Evolutionary conservation across 2,113 vertebrate genomes (phyloP).

Genomic region (Piaya cayana): DNA sequence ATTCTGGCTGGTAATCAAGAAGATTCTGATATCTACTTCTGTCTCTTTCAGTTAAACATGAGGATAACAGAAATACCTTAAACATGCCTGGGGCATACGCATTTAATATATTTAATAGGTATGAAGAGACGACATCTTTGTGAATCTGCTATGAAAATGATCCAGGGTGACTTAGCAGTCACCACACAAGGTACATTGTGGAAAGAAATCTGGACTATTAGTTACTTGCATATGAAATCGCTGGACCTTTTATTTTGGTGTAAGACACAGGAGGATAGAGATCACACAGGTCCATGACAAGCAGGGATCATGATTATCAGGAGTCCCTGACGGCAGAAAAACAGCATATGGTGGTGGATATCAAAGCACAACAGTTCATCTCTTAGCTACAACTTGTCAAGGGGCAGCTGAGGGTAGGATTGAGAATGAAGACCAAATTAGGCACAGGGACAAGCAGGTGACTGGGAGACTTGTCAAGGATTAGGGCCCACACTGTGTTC

Average conservation of each 20-base stretch:
- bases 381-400: not conserved
- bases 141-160: not conserved
- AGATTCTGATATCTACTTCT: not conserved
- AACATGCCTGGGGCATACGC: not conserved
- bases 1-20: not conserved
- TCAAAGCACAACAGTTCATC: not conserved
- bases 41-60: not conserved
- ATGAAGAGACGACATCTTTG: not conserved
- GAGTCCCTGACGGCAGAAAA: not conserved
- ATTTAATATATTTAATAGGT: not conserved
- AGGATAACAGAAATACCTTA: not conserved
- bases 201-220: not conserved
- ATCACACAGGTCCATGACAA: not conserved
- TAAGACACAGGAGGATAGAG: not conserved
- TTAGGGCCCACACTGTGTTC: fast-evolving
- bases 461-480: not conserved
- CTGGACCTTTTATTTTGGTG: not conserved
- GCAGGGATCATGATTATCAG: not conserved
- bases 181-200: not conserved
- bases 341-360: not conserved
- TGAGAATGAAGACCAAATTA: not conserved
- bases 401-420: not conserved
- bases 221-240: not conserved
- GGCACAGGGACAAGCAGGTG: not conserved
- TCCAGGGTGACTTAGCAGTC: not conserved